These are phyloP conservation scores for Holothuria glaberrima DNA, from an alignment of 35 echinoderm and acorn worm genomes.

Conservation along the genomic window DNA sequence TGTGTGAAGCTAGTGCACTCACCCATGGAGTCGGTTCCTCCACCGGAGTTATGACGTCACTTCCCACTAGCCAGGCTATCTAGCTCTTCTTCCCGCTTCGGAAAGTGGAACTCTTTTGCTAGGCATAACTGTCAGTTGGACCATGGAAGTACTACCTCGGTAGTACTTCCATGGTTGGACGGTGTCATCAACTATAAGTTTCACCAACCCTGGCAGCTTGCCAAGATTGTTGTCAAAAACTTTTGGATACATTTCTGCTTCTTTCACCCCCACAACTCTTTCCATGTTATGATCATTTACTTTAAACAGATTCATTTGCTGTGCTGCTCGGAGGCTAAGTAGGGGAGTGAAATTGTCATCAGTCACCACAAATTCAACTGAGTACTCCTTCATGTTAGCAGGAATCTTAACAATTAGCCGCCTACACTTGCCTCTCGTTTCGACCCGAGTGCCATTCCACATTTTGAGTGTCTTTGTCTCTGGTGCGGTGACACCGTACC, in stretches of 20 bases:
- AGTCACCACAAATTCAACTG: constrained; percentile 50
- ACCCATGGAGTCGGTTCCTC: constrained; percentile 43
- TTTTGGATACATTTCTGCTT: not conserved
- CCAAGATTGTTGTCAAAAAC: constrained; percentile 28
- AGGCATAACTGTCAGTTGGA: constrained; percentile 12
- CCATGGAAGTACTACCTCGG: too few relatives aligned
- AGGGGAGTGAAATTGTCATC: constrained; percentile 8
- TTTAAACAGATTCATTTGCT: constrained; percentile 42
- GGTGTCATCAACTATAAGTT: not conserved
- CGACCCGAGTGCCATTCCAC: constrained; percentile 16
- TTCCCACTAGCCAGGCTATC: not conserved
- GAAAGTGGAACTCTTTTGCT: too few relatives aligned
- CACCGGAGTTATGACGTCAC: not conserved
- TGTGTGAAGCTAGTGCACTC: not conserved
- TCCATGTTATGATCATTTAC: constrained; percentile 5
- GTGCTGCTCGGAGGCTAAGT: constrained; percentile 7
- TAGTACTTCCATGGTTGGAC: too few relatives aligned
- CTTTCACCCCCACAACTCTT: not conserved
- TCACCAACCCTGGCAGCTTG: not conserved
- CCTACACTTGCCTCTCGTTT: constrained; percentile 7
- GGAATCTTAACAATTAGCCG: too few relatives aligned
- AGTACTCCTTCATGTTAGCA: constrained; percentile 18
- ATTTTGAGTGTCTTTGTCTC: constrained; percentile 30
- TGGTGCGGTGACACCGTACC: not conserved
- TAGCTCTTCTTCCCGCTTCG: not conserved